A percentile compares a stretch with the other conserved stretches of the same genome.
phyloP scores from a whole-genome alignment of 92 coral and sea anemone species.

The Epizoanthus fatuus region DNA sequence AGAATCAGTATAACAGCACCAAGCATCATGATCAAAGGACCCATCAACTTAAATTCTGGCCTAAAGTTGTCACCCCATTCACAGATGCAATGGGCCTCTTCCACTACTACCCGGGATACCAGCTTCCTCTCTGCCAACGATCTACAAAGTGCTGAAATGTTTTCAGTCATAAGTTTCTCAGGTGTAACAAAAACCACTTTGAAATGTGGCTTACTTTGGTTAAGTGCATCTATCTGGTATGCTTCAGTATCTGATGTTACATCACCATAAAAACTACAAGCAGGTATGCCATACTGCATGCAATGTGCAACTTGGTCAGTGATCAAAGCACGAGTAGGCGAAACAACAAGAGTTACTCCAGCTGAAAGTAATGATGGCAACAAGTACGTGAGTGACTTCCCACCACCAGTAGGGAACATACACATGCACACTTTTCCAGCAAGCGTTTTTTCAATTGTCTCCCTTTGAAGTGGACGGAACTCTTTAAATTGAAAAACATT shows the following conservation, averaged over 20 bases:
- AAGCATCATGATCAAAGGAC: neutral
- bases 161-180: neutral
- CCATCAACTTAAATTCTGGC: conserved; percentile 5
- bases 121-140: neutral
- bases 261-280: neutral
- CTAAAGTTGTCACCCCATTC: neutral
- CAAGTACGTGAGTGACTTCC: neutral
- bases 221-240: neutral
- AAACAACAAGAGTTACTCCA: neutral
- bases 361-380: neutral
- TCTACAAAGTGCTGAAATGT: neutral
- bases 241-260: neutral
- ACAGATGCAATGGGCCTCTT: conserved; percentile 6
- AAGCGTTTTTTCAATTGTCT: neutral
- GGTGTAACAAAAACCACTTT: conserved; percentile 4
- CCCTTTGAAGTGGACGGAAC: conserved; percentile 2
- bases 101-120: neutral
- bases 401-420: conserved; percentile 5
- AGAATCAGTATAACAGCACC: neutral
- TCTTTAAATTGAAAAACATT: neutral
- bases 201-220: neutral
- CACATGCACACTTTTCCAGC: neutral
- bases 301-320: conserved; percentile 9
- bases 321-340: neutral
- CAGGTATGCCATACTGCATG: neutral